A percentile compares a stretch with the other conserved stretches of the same genome.
Evolutionary conservation across 1,140 invertebrate genomes (phyloP).

Genomic region (Phymastichus coffea): DNA sequence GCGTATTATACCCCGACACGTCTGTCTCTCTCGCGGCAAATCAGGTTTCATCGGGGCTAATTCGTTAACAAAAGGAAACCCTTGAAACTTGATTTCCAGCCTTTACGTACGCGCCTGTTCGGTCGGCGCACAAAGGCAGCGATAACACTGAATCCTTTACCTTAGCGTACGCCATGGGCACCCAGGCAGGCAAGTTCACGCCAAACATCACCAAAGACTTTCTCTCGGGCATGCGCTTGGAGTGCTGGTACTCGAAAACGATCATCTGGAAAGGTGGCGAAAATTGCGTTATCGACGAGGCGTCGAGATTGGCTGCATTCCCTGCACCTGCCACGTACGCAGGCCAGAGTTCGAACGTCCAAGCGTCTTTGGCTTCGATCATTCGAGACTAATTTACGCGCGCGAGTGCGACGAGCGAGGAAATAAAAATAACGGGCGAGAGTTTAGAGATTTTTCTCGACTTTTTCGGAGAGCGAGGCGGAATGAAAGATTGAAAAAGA

Average conservation of each 20-base stretch:
- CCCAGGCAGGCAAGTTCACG: constrained; percentile 66
- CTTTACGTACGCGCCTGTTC: too few relatives aligned
- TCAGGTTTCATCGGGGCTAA: too few relatives aligned
- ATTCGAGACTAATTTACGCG: neutral
- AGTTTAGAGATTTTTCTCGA: neutral
- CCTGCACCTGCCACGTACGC: too few relatives aligned
- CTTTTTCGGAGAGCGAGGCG: constrained; percentile 4
- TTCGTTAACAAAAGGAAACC: too few relatives aligned
- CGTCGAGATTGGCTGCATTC: too few relatives aligned
- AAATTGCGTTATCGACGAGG: neutral
- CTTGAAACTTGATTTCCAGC: too few relatives aligned
- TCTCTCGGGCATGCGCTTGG: constrained; percentile 53
- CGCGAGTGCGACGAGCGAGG: neutral
- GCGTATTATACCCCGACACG: too few relatives aligned
- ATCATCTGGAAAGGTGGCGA: constrained; percentile 61
- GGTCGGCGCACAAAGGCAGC: too few relatives aligned
- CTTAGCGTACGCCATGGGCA: constrained; percentile 70
- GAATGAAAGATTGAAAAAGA: neutral
- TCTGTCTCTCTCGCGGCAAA: too few relatives aligned
- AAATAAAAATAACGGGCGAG: neutral
- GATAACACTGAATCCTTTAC: too few relatives aligned
- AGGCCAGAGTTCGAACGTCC: constrained; percentile 5
- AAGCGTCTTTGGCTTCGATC: neutral
- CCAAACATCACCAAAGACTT: constrained; percentile 56
- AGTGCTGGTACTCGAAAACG: constrained; percentile 61